Percentiles rank a stretch among this genome's conserved stretches.
Evolutionary conservation across 2,888 invertebrate species (phyloP).

Genomic region (Miltochrista miniata): DNA sequence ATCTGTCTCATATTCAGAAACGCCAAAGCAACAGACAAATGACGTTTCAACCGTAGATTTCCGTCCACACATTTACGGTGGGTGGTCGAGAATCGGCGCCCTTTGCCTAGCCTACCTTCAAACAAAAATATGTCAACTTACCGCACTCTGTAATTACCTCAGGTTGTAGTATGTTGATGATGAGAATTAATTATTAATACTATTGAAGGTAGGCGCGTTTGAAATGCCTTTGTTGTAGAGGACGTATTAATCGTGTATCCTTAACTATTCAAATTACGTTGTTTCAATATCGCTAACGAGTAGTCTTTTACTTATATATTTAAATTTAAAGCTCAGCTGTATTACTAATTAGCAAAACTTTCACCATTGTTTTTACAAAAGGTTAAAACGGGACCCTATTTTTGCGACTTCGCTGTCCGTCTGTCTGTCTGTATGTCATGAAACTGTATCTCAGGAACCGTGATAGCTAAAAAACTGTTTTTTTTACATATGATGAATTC

Average conservation of each 20-base stretch:
- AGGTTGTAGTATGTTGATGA: constrained; percentile 55
- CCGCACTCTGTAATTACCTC: constrained; percentile 61
- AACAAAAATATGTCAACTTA: constrained; percentile 57
- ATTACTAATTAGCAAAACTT: background rate
- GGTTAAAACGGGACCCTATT: no score
- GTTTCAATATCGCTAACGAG: constrained; percentile 2
- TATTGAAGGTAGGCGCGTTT: constrained; percentile 55
- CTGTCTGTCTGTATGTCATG: no score
- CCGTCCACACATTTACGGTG: no score
- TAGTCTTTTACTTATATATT: background rate
- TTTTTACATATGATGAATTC: no score
- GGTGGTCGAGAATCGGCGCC: no score
- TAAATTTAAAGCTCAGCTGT: background rate
- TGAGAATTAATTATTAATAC: constrained; percentile 62
- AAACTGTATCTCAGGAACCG: no score
- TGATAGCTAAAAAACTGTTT: no score
- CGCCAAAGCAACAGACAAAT: no score
- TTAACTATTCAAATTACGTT: constrained; percentile 16
- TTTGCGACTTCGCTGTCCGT: no score
- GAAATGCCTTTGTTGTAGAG: constrained; percentile 31
- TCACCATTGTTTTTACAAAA: no score
- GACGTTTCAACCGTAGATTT: no score
- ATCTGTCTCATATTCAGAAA: no score
- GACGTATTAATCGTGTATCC: constrained; percentile 23
- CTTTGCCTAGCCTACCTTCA: constrained; percentile 8